Percentiles rank a stretch among this genome's conserved stretches.
phyloP scores from a whole-genome alignment of 2,888 invertebrate species.

The Aquatica leii region DNA sequence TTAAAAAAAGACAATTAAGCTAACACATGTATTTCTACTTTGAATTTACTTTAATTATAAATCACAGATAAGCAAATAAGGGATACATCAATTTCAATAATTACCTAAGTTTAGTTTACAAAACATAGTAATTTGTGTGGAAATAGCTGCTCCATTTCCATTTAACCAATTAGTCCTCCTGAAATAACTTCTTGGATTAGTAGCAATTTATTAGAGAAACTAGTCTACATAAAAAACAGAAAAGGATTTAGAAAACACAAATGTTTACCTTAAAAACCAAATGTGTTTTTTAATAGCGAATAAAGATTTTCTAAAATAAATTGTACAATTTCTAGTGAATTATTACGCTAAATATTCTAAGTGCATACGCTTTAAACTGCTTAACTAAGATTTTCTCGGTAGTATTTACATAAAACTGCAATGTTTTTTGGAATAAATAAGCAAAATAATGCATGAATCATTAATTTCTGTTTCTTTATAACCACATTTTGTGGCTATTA shows the following conservation, averaged over 20 bases:
- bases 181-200: conserved; percentile 40
- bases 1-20: too few relatives aligned
- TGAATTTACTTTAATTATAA: conserved; percentile 2
- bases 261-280: not conserved
- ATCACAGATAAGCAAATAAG: conserved; percentile 8
- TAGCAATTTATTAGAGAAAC: conserved; percentile 21
- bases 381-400: too few relatives aligned
- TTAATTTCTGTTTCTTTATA: too few relatives aligned
- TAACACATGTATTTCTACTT: not conserved
- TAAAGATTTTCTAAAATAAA: too few relatives aligned
- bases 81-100: conserved; percentile 10
- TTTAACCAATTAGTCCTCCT: conserved; percentile 39
- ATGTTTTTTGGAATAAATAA: too few relatives aligned
- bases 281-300: too few relatives aligned
- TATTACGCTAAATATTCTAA: too few relatives aligned
- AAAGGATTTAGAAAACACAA: conserved; percentile 14
- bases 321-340: too few relatives aligned
- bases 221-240: conserved; percentile 15
- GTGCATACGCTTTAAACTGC: too few relatives aligned
- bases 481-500: too few relatives aligned
- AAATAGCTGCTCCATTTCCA: conserved; percentile 28
- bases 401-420: too few relatives aligned
- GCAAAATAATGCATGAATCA: too few relatives aligned
- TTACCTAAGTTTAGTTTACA: conserved; percentile 17
- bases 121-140: conserved; percentile 19